These are phyloP conservation scores for Drosophila albomicans DNA, from an alignment of 1,140 invertebrate species.

Conservation along the genomic window DNA sequence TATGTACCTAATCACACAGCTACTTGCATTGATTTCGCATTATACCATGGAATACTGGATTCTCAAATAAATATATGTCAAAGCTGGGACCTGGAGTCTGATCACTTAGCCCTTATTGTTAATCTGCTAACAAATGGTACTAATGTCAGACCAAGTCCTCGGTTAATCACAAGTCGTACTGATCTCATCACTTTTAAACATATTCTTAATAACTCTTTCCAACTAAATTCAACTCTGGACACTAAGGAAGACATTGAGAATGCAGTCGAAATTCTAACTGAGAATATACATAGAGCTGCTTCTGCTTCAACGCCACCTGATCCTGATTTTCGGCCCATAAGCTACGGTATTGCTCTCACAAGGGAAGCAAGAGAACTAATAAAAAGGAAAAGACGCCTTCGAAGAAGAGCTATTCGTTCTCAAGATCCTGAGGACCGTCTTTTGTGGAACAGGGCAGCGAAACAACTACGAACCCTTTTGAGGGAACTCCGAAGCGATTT, in stretches of 20 bases:
- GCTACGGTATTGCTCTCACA: neutral
- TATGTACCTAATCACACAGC: too few relatives aligned
- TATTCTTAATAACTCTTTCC: neutral
- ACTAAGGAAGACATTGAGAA: constrained; percentile 28
- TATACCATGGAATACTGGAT: neutral
- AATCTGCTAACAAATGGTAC: neutral
- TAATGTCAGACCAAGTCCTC: neutral
- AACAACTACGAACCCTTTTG: constrained; percentile 7
- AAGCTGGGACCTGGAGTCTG: neutral
- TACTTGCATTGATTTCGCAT: too few relatives aligned
- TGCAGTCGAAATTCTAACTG: constrained; percentile 21
- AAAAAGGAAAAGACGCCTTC: neutral
- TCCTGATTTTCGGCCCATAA: neutral
- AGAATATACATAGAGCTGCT: constrained; percentile 33
- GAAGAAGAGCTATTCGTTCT: constrained; percentile 23
- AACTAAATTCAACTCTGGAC: constrained; percentile 23
- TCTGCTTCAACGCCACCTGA: constrained; percentile 3
- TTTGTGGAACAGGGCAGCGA: constrained; percentile 10
- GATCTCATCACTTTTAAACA: constrained; percentile 12
- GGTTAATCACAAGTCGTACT: constrained; percentile 28
- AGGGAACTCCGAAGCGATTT: constrained; percentile 29
- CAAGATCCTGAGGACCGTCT: neutral
- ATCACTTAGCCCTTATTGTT: neutral
- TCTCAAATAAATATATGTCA: neutral
- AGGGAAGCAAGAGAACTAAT: neutral